These are phyloP conservation scores for Zaprionus taronus DNA, from an alignment of 1,140 invertebrate genomes.

Conservation along the genomic window DNA sequence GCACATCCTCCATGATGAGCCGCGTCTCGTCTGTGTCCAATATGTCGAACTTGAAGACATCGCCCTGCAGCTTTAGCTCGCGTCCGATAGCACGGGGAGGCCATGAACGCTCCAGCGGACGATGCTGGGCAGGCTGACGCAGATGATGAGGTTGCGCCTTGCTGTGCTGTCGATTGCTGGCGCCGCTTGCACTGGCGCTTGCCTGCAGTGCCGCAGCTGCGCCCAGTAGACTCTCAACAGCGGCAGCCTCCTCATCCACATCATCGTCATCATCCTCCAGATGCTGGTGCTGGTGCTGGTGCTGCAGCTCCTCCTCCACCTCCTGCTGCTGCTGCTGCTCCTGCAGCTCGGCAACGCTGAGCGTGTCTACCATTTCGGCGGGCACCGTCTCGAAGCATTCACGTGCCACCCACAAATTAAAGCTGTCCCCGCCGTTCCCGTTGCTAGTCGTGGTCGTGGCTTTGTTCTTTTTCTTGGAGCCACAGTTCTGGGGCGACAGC, in stretches of 20 bases:
- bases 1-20: constrained; percentile 19
- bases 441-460: constrained; percentile 29
- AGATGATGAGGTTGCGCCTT: constrained; percentile 76
- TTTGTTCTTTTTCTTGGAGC: constrained; percentile 66
- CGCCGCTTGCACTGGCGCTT: constrained; percentile 31
- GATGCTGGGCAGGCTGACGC: constrained; percentile 84
- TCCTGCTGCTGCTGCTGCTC: constrained; percentile 57
- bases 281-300: constrained; percentile 41
- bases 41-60: constrained; percentile 90
- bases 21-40: constrained; percentile 88
- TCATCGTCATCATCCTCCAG: constrained; percentile 61
- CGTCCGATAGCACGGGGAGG: constrained; percentile 84
- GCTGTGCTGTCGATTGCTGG: constrained; percentile 41
- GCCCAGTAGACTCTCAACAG: constrained; percentile 73
- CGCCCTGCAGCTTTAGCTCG: constrained; percentile 86
- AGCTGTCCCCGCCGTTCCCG: constrained; percentile 63
- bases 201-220: constrained; percentile 74
- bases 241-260: constrained; percentile 72
- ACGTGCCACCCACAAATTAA: constrained; percentile 80
- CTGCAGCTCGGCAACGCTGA: constrained; percentile 65
- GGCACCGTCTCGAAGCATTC: constrained; percentile 82
- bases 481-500: constrained; percentile 70
- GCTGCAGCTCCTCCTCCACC: constrained; percentile 26
- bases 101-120: constrained; percentile 86
- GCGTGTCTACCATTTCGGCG: constrained; percentile 72